These are phyloP conservation scores for Phthorimaea operculella DNA, from an alignment of 1,140 invertebrate species.

Conservation along the genomic window DNA sequence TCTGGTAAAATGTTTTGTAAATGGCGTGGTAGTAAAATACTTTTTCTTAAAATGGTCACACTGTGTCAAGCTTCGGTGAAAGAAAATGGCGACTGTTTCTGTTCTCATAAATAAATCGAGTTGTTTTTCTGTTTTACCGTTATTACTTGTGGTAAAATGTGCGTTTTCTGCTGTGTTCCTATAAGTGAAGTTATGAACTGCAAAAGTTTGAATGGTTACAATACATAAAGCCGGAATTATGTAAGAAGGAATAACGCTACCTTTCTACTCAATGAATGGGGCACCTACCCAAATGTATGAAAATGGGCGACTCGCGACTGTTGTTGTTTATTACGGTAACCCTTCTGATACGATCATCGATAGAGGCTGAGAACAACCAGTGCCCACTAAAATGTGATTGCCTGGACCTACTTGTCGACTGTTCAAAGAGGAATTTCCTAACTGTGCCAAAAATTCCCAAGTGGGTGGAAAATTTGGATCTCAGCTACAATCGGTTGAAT, in stretches of 20 bases:
- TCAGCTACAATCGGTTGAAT: slow-evolving; percentile 56
- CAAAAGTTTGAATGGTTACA: slow-evolving; percentile 19
- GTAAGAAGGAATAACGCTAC: slow-evolving; percentile 41
- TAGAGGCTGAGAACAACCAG: slow-evolving; percentile 55
- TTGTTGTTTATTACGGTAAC: slow-evolving; percentile 46
- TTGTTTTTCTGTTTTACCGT: slow-evolving; percentile 32
- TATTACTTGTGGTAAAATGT: slow-evolving; percentile 37
- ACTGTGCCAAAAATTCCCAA: slow-evolving; percentile 70
- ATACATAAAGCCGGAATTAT: slow-evolving; percentile 41
- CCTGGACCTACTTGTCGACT: slow-evolving; percentile 69
- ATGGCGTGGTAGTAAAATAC: no score
- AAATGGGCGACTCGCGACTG: slow-evolving; percentile 59
- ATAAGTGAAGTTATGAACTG: slow-evolving; percentile 30
- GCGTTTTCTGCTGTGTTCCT: slow-evolving; percentile 25
- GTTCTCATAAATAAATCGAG: slow-evolving; percentile 45
- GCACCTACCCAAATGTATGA: slow-evolving; percentile 52
- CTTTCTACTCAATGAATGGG: slow-evolving; percentile 39
- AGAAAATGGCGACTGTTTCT: slow-evolving; percentile 55
- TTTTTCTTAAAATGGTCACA: slow-evolving; percentile 1
- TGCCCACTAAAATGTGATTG: slow-evolving; percentile 72
- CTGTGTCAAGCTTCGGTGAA: slow-evolving; percentile 12
- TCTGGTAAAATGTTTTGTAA: no score
- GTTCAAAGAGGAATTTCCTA: slow-evolving; percentile 70
- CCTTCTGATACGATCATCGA: slow-evolving; percentile 40
- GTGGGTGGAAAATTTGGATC: slow-evolving; percentile 73